These are phyloP conservation scores for Incurvaria masculella DNA, from an alignment of 2,888 invertebrate genomes.

Conservation along the genomic window DNA sequence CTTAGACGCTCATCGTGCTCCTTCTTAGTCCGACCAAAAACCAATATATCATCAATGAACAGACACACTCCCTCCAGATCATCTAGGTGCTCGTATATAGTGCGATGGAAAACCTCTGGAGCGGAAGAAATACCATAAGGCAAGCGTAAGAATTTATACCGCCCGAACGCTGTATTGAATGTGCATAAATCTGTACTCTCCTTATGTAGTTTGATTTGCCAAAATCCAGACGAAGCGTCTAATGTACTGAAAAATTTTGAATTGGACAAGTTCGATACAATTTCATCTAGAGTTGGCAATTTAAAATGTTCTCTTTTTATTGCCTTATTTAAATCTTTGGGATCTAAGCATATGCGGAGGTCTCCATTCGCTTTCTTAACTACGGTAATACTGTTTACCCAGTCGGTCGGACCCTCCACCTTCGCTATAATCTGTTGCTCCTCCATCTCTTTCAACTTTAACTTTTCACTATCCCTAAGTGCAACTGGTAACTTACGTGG, in stretches of 20 bases:
- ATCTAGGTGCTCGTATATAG: slow-evolving; percentile 11
- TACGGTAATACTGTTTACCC: slow-evolving; percentile 20
- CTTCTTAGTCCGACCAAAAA: slow-evolving; percentile 5
- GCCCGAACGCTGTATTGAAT: slow-evolving; percentile 17
- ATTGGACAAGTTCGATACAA: background rate
- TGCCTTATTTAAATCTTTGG: slow-evolving; percentile 16
- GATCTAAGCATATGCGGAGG: slow-evolving; percentile 16
- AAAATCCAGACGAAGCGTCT: slow-evolving; percentile 15
- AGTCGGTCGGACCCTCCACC: slow-evolving; percentile 18
- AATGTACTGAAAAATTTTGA: slow-evolving; percentile 16
- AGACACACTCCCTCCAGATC: slow-evolving; percentile 8
- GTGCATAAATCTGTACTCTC: slow-evolving; percentile 15
- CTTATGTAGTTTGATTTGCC: slow-evolving; percentile 12
- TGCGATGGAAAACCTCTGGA: slow-evolving; percentile 18
- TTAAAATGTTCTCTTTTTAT: slow-evolving; percentile 17
- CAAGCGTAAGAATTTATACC: slow-evolving; percentile 17
- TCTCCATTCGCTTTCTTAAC: slow-evolving; percentile 19
- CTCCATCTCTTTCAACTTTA: slow-evolving; percentile 16
- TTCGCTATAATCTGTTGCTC: slow-evolving; percentile 14
- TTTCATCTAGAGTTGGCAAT: slow-evolving; percentile 11
- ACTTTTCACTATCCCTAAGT: slow-evolving; percentile 14
- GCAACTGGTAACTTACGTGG: slow-evolving; percentile 17
- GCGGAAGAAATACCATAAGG: slow-evolving; percentile 18
- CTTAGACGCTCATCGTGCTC: slow-evolving; percentile 7
- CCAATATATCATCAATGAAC: slow-evolving; percentile 7